Evolutionary conservation across 2,888 invertebrate genomes (phyloP).

Genomic region (Cecidostiba fungosa): DNA sequence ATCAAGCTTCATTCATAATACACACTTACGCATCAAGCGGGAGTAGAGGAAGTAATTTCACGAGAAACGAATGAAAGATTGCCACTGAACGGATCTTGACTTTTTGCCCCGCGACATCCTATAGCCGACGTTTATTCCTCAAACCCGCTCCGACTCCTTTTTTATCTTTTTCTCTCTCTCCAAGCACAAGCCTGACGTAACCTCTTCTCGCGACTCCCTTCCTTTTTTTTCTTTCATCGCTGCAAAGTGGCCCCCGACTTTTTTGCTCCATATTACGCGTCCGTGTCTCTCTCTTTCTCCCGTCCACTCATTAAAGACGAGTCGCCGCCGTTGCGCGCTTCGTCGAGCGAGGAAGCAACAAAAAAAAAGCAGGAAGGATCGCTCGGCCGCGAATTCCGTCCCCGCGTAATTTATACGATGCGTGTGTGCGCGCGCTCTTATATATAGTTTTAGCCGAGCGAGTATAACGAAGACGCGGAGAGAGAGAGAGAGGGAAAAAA

Average conservation of each 20-base stretch:
- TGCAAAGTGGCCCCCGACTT: neutral
- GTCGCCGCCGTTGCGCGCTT: conserved; percentile 16
- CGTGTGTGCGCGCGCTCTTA: neutral
- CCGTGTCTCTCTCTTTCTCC: neutral
- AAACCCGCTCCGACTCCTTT: neutral
- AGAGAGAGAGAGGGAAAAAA: conserved; percentile 13
- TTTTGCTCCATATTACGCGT: conserved; percentile 20
- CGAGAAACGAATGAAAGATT: neutral
- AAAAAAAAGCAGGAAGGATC: conserved; percentile 23
- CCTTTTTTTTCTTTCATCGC: neutral
- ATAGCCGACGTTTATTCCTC: conserved; percentile 8
- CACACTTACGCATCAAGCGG: neutral
- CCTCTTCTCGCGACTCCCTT: neutral
- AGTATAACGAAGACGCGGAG: conserved; percentile 12
- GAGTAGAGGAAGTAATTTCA: neutral
- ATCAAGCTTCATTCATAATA: neutral
- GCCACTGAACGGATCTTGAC: neutral
- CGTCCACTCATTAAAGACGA: conserved; percentile 51
- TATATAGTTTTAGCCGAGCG: conserved; percentile 15
- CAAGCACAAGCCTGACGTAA: conserved; percentile 19
- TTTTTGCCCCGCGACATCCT: neutral
- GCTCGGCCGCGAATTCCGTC: conserved; percentile 35
- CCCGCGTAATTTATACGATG: conserved; percentile 48
- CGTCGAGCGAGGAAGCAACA: conserved; percentile 13
- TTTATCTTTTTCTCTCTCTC: neutral